Conservation (phyloP, 1,140 invertebrate species). For the Eciton burchellii region DNA sequence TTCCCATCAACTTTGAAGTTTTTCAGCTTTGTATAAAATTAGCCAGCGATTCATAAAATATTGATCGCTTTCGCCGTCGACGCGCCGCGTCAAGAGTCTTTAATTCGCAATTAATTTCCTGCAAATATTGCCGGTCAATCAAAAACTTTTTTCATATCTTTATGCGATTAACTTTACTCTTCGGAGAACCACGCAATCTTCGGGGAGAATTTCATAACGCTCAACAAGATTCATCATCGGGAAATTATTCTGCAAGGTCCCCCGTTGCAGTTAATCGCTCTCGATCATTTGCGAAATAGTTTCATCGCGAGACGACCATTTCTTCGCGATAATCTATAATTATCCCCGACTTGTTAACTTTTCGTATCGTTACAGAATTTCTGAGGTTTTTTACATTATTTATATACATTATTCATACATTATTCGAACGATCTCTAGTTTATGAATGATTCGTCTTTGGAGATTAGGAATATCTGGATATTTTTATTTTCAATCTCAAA, state of each 20-base stretch:
- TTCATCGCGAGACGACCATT: conserved; percentile 12
- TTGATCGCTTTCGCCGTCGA: conserved; percentile 32
- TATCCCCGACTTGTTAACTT: conserved; percentile 47
- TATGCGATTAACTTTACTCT: conserved; percentile 34
- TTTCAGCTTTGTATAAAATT: conserved; percentile 20
- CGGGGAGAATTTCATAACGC: conserved; percentile 16
- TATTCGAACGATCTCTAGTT: neutral
- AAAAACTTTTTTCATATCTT: conserved; percentile 54
- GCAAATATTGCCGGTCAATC: conserved; percentile 49
- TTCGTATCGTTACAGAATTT: conserved; percentile 7
- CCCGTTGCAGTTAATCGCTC: conserved; percentile 1
- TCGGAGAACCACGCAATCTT: conserved; percentile 45
- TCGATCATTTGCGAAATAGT: conserved; percentile 28
- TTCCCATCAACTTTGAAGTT: conserved; percentile 4
- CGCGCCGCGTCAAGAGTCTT: conserved; percentile 38
- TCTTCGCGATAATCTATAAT: conserved; percentile 30
- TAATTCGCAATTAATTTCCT: conserved; percentile 59
- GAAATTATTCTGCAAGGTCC: conserved; percentile 45
- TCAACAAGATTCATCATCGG: conserved; percentile 40
- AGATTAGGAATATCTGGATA: neutral
- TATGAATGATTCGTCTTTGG: neutral
- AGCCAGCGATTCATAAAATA: conserved; percentile 30
- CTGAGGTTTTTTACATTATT: neutral
- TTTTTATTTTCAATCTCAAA: neutral
- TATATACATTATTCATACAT: neutral